phyloP scores from a whole-genome alignment of 2,888 invertebrate species.

The Microdon myrmicae region DNA sequence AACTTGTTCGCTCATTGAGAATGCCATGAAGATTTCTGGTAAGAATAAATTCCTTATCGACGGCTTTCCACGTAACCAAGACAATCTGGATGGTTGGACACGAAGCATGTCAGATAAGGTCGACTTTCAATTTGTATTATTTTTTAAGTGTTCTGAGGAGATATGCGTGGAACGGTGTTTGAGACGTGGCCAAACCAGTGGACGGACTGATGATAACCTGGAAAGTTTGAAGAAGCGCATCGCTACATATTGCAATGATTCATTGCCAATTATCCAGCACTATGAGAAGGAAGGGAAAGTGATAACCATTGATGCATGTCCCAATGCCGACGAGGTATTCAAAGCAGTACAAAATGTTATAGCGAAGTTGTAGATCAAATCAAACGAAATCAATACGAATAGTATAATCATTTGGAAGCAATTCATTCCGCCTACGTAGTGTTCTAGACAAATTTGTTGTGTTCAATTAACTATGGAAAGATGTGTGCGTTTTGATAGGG shows the following conservation, averaged over 20 bases:
- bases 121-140: conserved; percentile 86
- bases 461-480: no score
- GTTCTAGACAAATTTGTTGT: no score
- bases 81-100: conserved; percentile 96
- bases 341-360: conserved; percentile 70
- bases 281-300: conserved; percentile 80
- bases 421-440: conserved; percentile 45
- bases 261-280: conserved; percentile 89
- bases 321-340: conserved; percentile 75
- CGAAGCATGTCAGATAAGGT: conserved; percentile 84
- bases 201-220: conserved; percentile 92
- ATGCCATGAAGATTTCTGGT: conserved; percentile 74
- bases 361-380: conserved; percentile 42
- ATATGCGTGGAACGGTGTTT: conserved; percentile 88
- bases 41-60: conserved; percentile 90
- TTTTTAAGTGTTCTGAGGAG: conserved; percentile 88
- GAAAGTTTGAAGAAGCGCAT: conserved; percentile 89
- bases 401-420: conserved; percentile 19
- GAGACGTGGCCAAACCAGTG: conserved; percentile 86
- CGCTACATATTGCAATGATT: conserved; percentile 84
- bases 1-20: conserved; percentile 93
- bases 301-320: conserved; percentile 78
- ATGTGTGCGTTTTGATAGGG: no score
- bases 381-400: no score
- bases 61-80: conserved; percentile 97